Evolutionary conservation across 2,797 vertebrate species (phyloP).

Genomic region (Coregonus suidteri): DNA sequence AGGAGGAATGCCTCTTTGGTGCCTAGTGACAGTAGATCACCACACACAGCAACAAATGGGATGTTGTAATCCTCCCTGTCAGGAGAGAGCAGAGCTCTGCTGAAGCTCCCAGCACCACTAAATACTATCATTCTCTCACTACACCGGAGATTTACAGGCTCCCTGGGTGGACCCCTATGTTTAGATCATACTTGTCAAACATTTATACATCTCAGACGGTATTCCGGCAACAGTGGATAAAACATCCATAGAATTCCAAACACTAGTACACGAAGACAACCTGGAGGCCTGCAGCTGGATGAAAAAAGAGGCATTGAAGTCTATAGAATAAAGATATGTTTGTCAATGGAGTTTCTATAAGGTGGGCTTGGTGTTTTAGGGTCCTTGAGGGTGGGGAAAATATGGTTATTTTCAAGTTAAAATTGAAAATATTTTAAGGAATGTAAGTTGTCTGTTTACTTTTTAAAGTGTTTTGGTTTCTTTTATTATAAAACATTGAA

Average conservation of each 20-base stretch:
- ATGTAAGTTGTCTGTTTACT: neutral
- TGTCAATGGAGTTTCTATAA: conserved; percentile 7
- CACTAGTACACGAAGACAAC: conserved; percentile 73
- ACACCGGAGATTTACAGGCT: conserved; percentile 60
- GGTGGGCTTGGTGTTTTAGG: neutral
- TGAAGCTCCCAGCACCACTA: conserved; percentile 26
- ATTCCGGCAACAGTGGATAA: conserved; percentile 78
- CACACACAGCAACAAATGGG: neutral
- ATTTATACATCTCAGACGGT: conserved; percentile 80
- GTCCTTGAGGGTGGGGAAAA: conserved; percentile 8
- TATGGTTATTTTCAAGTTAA: conserved; percentile 34
- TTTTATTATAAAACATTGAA: conserved; percentile 14
- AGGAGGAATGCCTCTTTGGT: neutral
- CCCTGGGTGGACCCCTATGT: conserved; percentile 65
- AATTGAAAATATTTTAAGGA: neutral
- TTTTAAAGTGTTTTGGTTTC: neutral
- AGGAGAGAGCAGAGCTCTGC: neutral
- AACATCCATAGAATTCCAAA: conserved; percentile 83
- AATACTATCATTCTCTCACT: conserved; percentile 17
- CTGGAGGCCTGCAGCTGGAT: conserved; percentile 68
- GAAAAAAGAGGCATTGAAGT: conserved; percentile 32
- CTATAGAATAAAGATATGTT: conserved; percentile 21
- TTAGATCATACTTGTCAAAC: conserved; percentile 81
- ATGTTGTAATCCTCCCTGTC: neutral
- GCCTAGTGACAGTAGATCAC: neutral